These are phyloP conservation scores for Mastacembelus armatus DNA, from an alignment of 2,797 vertebrate species.

Conservation along the genomic window DNA sequence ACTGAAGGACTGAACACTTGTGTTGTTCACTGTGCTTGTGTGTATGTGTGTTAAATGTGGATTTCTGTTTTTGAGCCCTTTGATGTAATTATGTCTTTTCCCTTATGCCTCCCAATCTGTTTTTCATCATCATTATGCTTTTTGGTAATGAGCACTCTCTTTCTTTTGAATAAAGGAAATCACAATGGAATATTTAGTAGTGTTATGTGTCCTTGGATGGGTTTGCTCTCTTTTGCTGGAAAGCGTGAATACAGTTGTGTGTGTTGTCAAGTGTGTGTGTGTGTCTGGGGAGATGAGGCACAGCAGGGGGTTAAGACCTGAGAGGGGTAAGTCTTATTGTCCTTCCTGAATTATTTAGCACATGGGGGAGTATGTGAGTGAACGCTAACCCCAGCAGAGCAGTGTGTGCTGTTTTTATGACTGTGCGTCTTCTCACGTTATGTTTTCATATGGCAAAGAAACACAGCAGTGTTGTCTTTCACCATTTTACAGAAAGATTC, in stretches of 20 bases:
- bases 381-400: slow-evolving; percentile 41
- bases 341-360: slow-evolving; percentile 80
- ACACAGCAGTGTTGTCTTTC: neutral
- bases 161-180: slow-evolving; percentile 71
- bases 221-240: slow-evolving; percentile 50
- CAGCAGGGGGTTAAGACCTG: slow-evolving; percentile 71
- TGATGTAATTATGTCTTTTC: slow-evolving; percentile 75
- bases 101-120: slow-evolving; percentile 66
- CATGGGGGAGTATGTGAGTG: slow-evolving; percentile 45
- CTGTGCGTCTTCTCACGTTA: slow-evolving; percentile 1
- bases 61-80: slow-evolving; percentile 61
- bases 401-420: slow-evolving; percentile 8
- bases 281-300: slow-evolving; percentile 40
- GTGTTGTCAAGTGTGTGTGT: slow-evolving; percentile 15
- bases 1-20: slow-evolving; percentile 35
- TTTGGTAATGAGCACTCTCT: slow-evolving; percentile 74
- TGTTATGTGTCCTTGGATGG: slow-evolving; percentile 66
- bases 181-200: slow-evolving; percentile 74
- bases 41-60: slow-evolving; percentile 26
- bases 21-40: slow-evolving; percentile 36
- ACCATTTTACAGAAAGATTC: neutral
- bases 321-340: slow-evolving; percentile 74
- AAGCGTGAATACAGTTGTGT: slow-evolving; percentile 33
- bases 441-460: slow-evolving; percentile 1
- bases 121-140: slow-evolving; percentile 74